Percentiles rank a stretch among this genome's conserved stretches.
Conservation (phyloP, 92 coral and sea anemone genomes). For the Anthopleura xanthogrammica region DNA sequence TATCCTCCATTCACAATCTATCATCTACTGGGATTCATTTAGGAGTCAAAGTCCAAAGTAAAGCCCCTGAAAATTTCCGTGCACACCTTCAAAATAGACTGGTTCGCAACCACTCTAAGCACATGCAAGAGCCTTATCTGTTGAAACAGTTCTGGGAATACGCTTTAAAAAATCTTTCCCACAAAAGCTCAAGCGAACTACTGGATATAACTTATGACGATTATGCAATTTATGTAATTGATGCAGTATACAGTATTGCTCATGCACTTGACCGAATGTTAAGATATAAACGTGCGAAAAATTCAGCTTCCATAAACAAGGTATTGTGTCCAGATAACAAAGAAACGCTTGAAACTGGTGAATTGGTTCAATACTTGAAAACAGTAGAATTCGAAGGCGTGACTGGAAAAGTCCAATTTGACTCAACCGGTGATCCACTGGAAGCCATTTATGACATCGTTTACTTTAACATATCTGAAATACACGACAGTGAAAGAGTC, state of each 20-base stretch:
- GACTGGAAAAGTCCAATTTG: constrained; percentile 24
- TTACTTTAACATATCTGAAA: constrained; percentile 27
- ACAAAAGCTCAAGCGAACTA: constrained; percentile 15
- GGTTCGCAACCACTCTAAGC: neutral
- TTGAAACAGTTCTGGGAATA: constrained; percentile 49
- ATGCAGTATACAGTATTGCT: constrained; percentile 41
- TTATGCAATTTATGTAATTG: constrained; percentile 33
- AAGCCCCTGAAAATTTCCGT: constrained; percentile 12
- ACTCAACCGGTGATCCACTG: constrained; percentile 41
- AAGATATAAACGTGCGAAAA: constrained; percentile 4
- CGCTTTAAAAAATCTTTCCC: constrained; percentile 12
- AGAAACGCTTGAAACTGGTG: constrained; percentile 6
- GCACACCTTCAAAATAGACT: constrained; percentile 23
- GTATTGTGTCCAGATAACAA: constrained; percentile 16
- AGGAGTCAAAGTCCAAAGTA: constrained; percentile 47
- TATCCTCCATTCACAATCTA: constrained; percentile 10
- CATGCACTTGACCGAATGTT: constrained; percentile 39
- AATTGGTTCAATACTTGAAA: constrained; percentile 26
- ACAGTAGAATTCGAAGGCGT: constrained; percentile 30
- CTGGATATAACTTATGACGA: constrained; percentile 29
- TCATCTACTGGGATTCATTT: constrained; percentile 36
- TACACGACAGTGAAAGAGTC: neutral
- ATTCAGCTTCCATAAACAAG: neutral
- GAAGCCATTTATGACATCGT: constrained; percentile 48
- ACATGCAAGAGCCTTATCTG: constrained; percentile 28